phyloP scores from a whole-genome alignment of 2,888 invertebrate species.

The Marronus borbonicus region DNA sequence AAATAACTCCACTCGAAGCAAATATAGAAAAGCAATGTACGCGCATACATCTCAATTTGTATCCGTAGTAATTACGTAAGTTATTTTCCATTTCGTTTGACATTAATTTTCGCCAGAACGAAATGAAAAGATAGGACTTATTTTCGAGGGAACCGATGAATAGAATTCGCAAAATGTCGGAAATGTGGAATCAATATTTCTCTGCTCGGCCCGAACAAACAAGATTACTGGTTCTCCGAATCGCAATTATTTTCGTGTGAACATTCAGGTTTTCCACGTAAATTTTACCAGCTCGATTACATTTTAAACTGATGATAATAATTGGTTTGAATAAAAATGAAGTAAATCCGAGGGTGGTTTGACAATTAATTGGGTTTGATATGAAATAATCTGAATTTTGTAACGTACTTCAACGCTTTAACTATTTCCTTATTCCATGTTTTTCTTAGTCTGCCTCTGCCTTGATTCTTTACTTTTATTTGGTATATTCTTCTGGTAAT shows the following conservation, averaged over 20 bases:
- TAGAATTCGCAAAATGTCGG: slow-evolving; percentile 40
- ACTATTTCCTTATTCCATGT: too few species aligned
- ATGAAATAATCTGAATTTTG: too few species aligned
- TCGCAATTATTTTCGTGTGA: slow-evolving; percentile 25
- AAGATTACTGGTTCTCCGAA: slow-evolving; percentile 26
- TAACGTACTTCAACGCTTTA: too few species aligned
- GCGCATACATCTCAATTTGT: not conserved
- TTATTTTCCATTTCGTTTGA: slow-evolving; percentile 3
- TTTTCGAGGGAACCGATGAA: slow-evolving; percentile 29
- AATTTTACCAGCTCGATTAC: slow-evolving; percentile 9
- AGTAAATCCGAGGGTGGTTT: too few species aligned
- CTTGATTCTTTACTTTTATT: too few species aligned
- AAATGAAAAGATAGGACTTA: slow-evolving; percentile 27
- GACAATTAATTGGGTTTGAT: too few species aligned
- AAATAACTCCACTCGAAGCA: too few species aligned
- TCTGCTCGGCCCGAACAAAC: slow-evolving; percentile 27
- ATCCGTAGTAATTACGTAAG: slow-evolving; percentile 1
- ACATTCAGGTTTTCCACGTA: not conserved
- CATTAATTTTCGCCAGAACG: slow-evolving; percentile 12
- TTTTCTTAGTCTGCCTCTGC: too few species aligned
- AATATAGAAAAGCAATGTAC: too few species aligned
- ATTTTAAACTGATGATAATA: not conserved
- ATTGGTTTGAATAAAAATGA: too few species aligned
- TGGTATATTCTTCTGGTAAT: too few species aligned
- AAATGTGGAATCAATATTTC: slow-evolving; percentile 45